Evolutionary conservation across 2,888 invertebrate genomes (phyloP), one percentile per base, ranked within the genome.

Genomic region (Elegia similella): DNA sequence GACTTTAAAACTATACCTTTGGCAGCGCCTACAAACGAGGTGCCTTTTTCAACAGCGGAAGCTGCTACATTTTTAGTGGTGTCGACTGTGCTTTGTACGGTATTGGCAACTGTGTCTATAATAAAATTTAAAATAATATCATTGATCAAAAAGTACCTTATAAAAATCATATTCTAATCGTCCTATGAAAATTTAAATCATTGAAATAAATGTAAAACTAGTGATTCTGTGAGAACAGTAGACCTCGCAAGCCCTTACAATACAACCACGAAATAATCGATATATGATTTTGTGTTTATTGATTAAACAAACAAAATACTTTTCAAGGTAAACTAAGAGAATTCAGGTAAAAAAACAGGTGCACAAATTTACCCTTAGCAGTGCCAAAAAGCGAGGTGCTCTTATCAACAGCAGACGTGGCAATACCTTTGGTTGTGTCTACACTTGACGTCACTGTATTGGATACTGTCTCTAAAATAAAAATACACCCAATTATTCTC

Each of bases 51-150:
- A 61, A 72, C 67, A 15, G 72, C 74, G 1, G 77, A 67, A 10
- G 71, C 62, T 29, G 79, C 73, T 13, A 72, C 65, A 62, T 65
- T 75, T 65, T 77, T 80, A n/a, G 81, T 77, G 0, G 75, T 76
- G 34, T 82, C 82, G 69, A 80, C 76, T 43, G 80, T 73, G 34
- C 44, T 66, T 42, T 70, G 62, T 8, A 75, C 69, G 42, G 77
- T 76, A 62, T 69, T 73, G 42, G 73, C 57, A 56, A 78, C 73
- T 6, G 75, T 67, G 56, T 23, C 23, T 23, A 23, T 3, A 23
- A 23, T 23, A 23, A 23, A 23, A 23, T 23, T 23, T 23, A 2
- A 23, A 23, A 23, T 23, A 23, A 23, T 23, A 23, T 23, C 23
- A 23, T n/a, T n/a, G n/a, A n/a, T n/a, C n/a, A n/a, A n/a, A n/a